Evolutionary conservation across 2,797 vertebrate genomes (phyloP), one percentile per base, ranked within the genome.

Genomic region (Peromyscus nudipes): DNA sequence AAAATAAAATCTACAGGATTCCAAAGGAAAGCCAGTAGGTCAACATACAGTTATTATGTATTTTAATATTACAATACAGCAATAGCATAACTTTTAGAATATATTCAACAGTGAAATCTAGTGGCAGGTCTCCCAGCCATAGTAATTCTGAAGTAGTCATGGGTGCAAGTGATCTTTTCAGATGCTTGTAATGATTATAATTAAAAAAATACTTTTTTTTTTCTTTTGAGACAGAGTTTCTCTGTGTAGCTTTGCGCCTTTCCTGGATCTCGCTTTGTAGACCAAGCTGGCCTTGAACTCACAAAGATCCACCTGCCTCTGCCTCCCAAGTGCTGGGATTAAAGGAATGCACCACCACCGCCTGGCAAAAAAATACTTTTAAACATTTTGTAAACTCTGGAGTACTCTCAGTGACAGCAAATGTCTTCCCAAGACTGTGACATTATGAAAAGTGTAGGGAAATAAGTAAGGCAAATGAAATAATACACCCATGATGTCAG

Each of bases 51-150:
- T 96, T 94, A 86, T 62, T 37, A 92, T 43, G 46, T 81, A 64
- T 89, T 96, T 96, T 95, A 8, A 94, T 94, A 91, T 94, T 93
- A 27, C 64, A n/a, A 83, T 37, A 75, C 43, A 83, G 34, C 34
- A 76, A 23, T 89, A 75, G 94, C 65, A 27, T 91, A 84, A 60
- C 84, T 89, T 96, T 96, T 95, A 27, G 46, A 84, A 91, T 21
- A 85, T 46, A 94, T 71, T 81, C 85, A 96, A 80, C 79, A 95
- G 62, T 25, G 69, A 92, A 19, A 64, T 81, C 29, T 91, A 93
- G 9, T 64, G 43, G 57, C 55, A 92, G 17, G 69, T 90, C 92
- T 82, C 80, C 77, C 19, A 93, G 25, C 29, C 57, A 17, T 96
- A 65, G 85, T 76, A 23, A 82, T 92, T 96, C 89, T 76, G n/a